Evolutionary conservation across 2,113 vertebrate genomes (phyloP), one percentile per base, ranked within the genome.

Genomic region (Crocuta crocuta): DNA sequence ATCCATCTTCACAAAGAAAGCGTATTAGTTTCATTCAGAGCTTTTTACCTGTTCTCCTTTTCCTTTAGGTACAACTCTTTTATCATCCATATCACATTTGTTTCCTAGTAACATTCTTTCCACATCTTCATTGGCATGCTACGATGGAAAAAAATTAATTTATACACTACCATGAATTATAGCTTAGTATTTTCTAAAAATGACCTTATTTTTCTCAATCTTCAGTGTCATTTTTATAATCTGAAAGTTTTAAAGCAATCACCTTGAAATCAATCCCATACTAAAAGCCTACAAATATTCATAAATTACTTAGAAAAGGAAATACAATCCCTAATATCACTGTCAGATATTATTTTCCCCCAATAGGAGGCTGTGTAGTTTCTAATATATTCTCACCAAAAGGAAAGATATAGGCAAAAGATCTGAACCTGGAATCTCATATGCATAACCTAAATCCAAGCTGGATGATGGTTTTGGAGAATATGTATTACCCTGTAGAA

Each of bases 61-160:
- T 98, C 99, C 99, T 99, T 99, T 99, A 93, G 99, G 99, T 98
- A 99, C 99, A 84, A 99, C 99, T 99, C 99, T 99, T 98, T 99
- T 99, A 97, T 99, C 99, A 90, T 99, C 99, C 99, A 99, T 99
- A 98, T 99, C 99, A 98, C 99, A 99, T 99, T 99, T 99, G 99
- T 99, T 99, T 99, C 99, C 99, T 99, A 99, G 99, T 99, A 99
- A 99, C 99, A 99, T 99, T 98, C 99, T 99, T 99, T 99, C 99
- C 97, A 99, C 99, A 39, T 99, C 99, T 98, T 99, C 99, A 24
- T 99, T 99, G 98, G 99, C 99, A n/a, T 99, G 99, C 99, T 99
- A 98, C 10, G 98, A 98, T 17, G 76, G 84, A 98, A 98, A 89
- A 63, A 45, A 58, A 70, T 86, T 86, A 97, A 39, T 93, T 97